These are phyloP conservation scores for Leptogaster cylindrica DNA, from an alignment of 2,888 invertebrate species.

Conservation along the genomic window DNA sequence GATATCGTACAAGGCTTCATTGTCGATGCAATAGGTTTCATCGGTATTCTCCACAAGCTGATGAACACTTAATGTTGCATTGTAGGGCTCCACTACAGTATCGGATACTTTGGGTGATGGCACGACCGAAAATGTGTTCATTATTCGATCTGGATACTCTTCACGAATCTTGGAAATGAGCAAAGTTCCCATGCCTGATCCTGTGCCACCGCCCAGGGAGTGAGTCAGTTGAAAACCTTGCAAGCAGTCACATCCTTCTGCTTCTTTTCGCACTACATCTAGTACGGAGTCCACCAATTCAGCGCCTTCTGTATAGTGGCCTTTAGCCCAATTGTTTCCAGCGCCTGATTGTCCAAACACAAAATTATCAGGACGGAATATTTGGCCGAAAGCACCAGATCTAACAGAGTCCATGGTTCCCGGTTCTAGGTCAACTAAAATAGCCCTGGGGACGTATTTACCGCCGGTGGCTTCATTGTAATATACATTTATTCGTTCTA, in stretches of 20 bases:
- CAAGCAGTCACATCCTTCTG: constrained; percentile 89
- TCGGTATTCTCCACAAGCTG: constrained; percentile 90
- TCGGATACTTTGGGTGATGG: constrained; percentile 80
- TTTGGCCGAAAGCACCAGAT: constrained; percentile 91
- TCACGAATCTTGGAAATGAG: constrained; percentile 88
- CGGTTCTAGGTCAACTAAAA: constrained; percentile 93
- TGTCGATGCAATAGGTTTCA: constrained; percentile 90
- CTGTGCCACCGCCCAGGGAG: constrained; percentile 87
- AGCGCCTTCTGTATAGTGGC: constrained; percentile 93
- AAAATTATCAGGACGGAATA: constrained; percentile 95
- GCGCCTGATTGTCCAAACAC: constrained; percentile 89
- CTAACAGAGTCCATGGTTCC: constrained; percentile 98
- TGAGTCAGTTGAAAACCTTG: constrained; percentile 85
- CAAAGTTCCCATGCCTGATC: constrained; percentile 87
- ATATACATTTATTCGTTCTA: constrained; percentile 94
- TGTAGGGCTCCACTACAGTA: constrained; percentile 80
- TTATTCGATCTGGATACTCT: constrained; percentile 86
- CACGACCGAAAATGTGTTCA: constrained; percentile 84
- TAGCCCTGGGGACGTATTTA: constrained; percentile 93
- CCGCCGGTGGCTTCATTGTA: constrained; percentile 94
- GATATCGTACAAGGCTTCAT: constrained; percentile 91
- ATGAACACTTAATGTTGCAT: constrained; percentile 87
- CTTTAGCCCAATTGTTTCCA: constrained; percentile 88
- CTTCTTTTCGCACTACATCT: constrained; percentile 84
- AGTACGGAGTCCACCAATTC: constrained; percentile 85